These are phyloP conservation scores for Dolichoris vasculosae DNA, from an alignment of 1,140 invertebrate genomes.

Conservation along the genomic window DNA sequence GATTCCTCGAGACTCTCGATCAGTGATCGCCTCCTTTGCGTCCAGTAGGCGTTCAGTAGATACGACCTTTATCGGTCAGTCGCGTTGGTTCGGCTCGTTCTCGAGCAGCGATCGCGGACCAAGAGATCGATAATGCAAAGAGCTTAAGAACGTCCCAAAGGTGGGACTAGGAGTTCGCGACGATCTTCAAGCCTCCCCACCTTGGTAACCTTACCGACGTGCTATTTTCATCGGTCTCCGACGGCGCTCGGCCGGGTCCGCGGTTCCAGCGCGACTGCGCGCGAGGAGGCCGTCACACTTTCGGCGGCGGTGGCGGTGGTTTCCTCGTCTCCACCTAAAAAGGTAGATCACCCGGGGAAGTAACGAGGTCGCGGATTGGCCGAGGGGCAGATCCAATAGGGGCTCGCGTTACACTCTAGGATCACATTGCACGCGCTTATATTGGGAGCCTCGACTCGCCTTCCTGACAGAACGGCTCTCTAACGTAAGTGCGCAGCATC, in stretches of 20 bases:
- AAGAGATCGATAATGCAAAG: not conserved
- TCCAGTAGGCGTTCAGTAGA: too few species aligned
- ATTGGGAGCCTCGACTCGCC: constrained; percentile 80
- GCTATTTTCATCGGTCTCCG: constrained; percentile 24
- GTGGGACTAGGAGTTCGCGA: not conserved
- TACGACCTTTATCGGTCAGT: not conserved
- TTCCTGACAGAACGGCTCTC: constrained; percentile 92
- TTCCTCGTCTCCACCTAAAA: constrained; percentile 71
- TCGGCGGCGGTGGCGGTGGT: constrained; percentile 10
- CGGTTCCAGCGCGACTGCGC: constrained; percentile 28
- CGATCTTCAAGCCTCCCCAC: not conserved
- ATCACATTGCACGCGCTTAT: constrained; percentile 92
- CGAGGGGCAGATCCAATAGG: constrained; percentile 70
- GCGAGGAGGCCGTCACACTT: constrained; percentile 12
- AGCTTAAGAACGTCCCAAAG: not conserved
- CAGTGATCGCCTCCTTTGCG: too few species aligned
- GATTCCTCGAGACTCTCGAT: too few species aligned
- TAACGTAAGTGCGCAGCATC: constrained; percentile 84
- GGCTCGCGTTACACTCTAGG: constrained; percentile 74
- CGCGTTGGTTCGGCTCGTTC: not conserved
- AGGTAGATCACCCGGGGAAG: constrained; percentile 73
- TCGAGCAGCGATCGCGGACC: too few species aligned
- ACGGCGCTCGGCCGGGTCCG: not conserved
- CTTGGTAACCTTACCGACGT: too few species aligned
- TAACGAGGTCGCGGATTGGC: constrained; percentile 74